Base-by-base conservation (phyloP, 2,113 vertebrate genomes). In the Sitta europaea region DNA sequence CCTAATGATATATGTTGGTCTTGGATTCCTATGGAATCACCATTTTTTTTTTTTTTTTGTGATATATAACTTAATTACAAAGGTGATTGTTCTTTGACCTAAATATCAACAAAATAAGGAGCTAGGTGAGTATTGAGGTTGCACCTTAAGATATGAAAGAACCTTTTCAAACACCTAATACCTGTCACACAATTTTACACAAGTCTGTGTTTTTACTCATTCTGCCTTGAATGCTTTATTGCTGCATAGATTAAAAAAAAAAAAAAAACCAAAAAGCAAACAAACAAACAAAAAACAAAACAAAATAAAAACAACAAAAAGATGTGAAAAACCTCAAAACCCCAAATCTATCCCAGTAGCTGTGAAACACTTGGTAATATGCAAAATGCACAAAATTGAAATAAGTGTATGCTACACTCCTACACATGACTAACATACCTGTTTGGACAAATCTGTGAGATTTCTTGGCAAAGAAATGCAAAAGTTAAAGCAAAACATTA, bases 51-150 rank as follows among this genome's bases (percentile, higher is more conserved):
- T 40, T 83, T 47, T 87, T 78, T 89, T 71, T 31, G 14, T 96
- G 92, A 97, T 97, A 68, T 94, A 96, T 93, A 92, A 88, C 55
- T 82, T 95, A 97, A 97, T 97, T 97, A 97, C 45, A 96, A 96
- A 68, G 24, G 31, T 86, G 97, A 95, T 95, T 97, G 92, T 92
- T 97, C 96, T 97, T 97, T 97, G 96, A 97, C 96, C 91, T 54
- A 95, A 96, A 88, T 90, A 38, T 97, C 87, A 90, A 94, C 71
- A 96, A 97, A 96, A 94, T 93, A 95, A 94, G 78, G 90, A 14
- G 10, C 23, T 95, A 94, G 92, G 54, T 88, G 85, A 93, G 28
- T 80, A 68, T 18, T 91, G 89, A 97, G 75, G 86, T 92, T 96
- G 79, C 47, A 80, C 62, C n/a, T 85, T 91, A 95, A 96, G 88